These are phyloP conservation scores for Phalera bucephala DNA, from an alignment of 2,888 invertebrate species.

Conservation along the genomic window DNA sequence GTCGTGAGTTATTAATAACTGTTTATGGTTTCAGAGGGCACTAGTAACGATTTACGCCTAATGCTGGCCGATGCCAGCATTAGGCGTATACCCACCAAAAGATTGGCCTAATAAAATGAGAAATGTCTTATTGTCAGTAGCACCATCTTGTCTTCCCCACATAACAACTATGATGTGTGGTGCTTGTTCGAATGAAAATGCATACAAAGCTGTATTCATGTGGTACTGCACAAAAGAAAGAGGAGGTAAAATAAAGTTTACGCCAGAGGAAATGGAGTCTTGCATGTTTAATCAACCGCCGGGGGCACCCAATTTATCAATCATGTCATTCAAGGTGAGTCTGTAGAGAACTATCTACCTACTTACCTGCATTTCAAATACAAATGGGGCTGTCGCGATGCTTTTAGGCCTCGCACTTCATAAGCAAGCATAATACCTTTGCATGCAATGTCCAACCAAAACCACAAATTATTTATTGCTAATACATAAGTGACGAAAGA, in stretches of 20 bases:
- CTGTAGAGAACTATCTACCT: no score
- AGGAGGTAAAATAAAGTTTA: slow-evolving; percentile 86
- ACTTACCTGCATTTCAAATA: not conserved
- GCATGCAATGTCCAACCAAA: no score
- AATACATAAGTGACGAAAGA: no score
- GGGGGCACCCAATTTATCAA: slow-evolving; percentile 91
- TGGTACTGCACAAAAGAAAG: slow-evolving; percentile 90
- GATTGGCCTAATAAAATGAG: slow-evolving; percentile 93
- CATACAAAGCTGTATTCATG: slow-evolving; percentile 96
- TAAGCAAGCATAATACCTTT: no score
- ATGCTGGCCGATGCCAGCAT: slow-evolving; percentile 98
- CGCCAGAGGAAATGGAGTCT: slow-evolving; percentile 89
- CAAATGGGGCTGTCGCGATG: no score
- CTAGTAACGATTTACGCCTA: no score
- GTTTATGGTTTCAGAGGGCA: slow-evolving; percentile 83
- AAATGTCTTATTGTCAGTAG: slow-evolving; percentile 88
- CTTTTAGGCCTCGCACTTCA: no score
- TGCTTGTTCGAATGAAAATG: slow-evolving; percentile 98
- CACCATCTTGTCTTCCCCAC: slow-evolving; percentile 89
- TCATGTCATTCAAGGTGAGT: slow-evolving; percentile 91
- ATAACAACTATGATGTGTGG: slow-evolving; percentile 99
- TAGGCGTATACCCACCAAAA: slow-evolving; percentile 95
- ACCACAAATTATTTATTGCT: no score
- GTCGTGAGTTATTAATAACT: no score
- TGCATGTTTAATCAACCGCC: slow-evolving; percentile 94